Conservation (phyloP, 2,797 vertebrate genomes). For the Potorous gilbertii region DNA sequence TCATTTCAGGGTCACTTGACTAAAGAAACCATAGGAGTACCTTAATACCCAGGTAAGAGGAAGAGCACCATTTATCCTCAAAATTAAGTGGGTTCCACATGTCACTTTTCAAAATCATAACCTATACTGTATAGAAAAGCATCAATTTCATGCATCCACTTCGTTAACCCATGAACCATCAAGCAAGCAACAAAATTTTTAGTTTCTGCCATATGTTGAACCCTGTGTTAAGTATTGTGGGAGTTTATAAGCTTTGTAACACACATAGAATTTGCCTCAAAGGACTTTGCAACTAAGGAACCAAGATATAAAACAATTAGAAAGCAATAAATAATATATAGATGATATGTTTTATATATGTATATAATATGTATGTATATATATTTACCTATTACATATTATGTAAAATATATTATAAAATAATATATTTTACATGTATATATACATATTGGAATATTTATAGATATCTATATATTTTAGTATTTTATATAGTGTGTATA, state of each 20-base stretch:
- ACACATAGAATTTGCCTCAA: background rate
- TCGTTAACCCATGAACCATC: background rate
- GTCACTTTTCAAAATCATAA: background rate
- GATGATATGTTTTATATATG: too few relatives aligned
- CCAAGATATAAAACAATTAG: background rate
- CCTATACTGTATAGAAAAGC: background rate
- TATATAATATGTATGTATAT: too few relatives aligned
- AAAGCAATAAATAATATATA: background rate
- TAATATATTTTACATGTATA: background rate
- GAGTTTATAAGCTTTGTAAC: background rate
- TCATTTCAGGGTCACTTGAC: background rate
- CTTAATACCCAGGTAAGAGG: background rate
- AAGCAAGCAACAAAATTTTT: conserved; percentile 15
- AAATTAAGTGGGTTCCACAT: background rate
- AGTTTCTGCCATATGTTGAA: background rate
- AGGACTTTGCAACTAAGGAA: conserved; percentile 4
- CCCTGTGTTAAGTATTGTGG: background rate
- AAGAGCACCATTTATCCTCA: background rate
- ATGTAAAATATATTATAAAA: background rate
- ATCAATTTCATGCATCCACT: background rate
- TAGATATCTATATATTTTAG: background rate
- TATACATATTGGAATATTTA: background rate
- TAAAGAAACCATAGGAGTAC: background rate
- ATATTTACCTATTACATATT: too few relatives aligned
- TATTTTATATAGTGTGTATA: background rate